These are phyloP conservation scores for Acrobasis suavella DNA, from an alignment of 2,888 invertebrate species.

Conservation along the genomic window DNA sequence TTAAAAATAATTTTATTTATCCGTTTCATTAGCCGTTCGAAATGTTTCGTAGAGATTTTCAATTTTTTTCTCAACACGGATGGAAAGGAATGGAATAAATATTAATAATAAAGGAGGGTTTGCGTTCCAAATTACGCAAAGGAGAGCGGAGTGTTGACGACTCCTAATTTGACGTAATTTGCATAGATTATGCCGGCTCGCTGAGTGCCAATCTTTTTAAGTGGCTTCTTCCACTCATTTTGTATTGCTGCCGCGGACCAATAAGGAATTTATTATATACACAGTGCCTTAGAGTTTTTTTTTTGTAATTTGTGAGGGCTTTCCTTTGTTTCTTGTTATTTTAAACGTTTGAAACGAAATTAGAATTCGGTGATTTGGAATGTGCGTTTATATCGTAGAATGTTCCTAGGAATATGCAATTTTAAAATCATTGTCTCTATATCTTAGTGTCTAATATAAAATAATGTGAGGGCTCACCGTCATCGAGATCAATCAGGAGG, in stretches of 20 bases:
- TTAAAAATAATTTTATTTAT: conserved; percentile 53
- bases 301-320: conserved; percentile 50
- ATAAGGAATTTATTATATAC: conserved; percentile 74
- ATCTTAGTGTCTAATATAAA: too few relatives aligned
- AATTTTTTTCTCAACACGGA: conserved; percentile 64
- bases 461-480: too few relatives aligned
- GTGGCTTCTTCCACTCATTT: conserved; percentile 79
- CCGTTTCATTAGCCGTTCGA: conserved; percentile 66
- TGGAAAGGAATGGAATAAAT: conserved; percentile 75
- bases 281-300: conserved; percentile 55
- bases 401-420: too few relatives aligned
- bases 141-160: conserved; percentile 77
- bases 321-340: conserved; percentile 43
- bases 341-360: conserved; percentile 8
- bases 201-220: conserved; percentile 82
- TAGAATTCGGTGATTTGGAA: not conserved
- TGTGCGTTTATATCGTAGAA: too few relatives aligned
- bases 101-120: conserved; percentile 82
- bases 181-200: conserved; percentile 81
- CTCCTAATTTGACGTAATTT: conserved; percentile 82
- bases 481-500: too few relatives aligned
- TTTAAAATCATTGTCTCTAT: too few relatives aligned
- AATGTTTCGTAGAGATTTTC: conserved; percentile 59
- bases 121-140: conserved; percentile 75
- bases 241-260: conserved; percentile 70